These are phyloP conservation scores for Thamnophis elegans DNA, from an alignment of 2,797 vertebrate species.

Conservation along the genomic window DNA sequence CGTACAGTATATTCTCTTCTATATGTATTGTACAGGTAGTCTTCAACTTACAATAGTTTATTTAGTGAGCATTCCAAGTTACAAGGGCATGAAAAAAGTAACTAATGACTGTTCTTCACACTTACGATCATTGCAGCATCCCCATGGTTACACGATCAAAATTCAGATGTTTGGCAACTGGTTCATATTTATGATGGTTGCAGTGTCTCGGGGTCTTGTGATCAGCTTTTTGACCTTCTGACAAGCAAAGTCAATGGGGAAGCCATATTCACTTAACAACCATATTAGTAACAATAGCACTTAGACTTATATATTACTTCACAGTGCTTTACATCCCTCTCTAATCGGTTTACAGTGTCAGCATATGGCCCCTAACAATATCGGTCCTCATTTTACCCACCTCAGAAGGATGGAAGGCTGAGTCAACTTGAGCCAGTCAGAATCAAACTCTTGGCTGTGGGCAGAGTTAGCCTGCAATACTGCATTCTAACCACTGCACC, in stretches of 20 bases:
- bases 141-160: too few relatives aligned
- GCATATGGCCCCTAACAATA: too few relatives aligned
- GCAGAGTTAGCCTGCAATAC: too few relatives aligned
- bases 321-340: too few relatives aligned
- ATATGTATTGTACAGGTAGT: neutral
- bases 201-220: neutral
- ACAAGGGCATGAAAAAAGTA: too few relatives aligned
- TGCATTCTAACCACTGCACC: too few relatives aligned
- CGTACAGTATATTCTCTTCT: neutral
- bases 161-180: neutral
- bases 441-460: neutral
- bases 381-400: neutral
- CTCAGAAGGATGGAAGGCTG: neutral
- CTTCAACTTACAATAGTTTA: too few relatives aligned
- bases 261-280: neutral
- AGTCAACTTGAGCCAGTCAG: neutral
- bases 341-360: too few relatives aligned
- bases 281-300: neutral
- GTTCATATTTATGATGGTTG: neutral
- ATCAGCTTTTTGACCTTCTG: neutral
- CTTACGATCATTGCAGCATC: too few relatives aligned
- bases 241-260: neutral
- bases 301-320: neutral
- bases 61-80: too few relatives aligned
- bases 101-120: neutral